A percentile compares a stretch with the other conserved stretches of the same genome.
Conservation (phyloP, 2,113 vertebrate species). For the Nematolebias whitei region DNA sequence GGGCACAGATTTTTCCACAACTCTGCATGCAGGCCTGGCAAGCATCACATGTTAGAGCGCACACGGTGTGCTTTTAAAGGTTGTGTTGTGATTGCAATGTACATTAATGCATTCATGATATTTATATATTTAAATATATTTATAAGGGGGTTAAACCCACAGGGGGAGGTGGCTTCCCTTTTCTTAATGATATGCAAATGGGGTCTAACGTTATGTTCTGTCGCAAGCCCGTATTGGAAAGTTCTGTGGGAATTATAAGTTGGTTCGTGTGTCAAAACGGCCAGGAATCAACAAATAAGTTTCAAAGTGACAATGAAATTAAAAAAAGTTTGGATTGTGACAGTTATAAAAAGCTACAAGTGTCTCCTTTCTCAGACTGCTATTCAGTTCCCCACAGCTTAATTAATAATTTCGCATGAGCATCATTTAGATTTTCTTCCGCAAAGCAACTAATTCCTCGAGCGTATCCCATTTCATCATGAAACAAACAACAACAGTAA, state of each 20-base stretch:
- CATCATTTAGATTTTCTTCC: slow-evolving; percentile 23
- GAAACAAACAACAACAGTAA: slow-evolving; percentile 77
- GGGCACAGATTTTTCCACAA: slow-evolving; percentile 18
- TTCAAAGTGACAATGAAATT: background rate
- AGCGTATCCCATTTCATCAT: slow-evolving; percentile 53
- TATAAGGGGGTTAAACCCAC: slow-evolving; percentile 80
- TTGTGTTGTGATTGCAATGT: slow-evolving; percentile 57
- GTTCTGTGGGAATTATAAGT: slow-evolving; percentile 53
- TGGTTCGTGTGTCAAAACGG: slow-evolving; percentile 13
- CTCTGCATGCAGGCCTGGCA: slow-evolving; percentile 44
- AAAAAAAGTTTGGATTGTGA: background rate
- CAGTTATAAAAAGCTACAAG: no score
- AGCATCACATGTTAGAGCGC: no score
- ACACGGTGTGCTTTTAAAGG: slow-evolving; percentile 54
- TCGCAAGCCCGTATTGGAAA: slow-evolving; percentile 63
- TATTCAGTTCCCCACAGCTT: slow-evolving; percentile 16
- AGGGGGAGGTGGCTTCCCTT: slow-evolving; percentile 68
- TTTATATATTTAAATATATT: slow-evolving; percentile 87
- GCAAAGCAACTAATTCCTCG: slow-evolving; percentile 46
- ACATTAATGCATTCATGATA: slow-evolving; percentile 84
- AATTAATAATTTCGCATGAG: slow-evolving; percentile 3
- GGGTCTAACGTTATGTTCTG: slow-evolving; percentile 76
- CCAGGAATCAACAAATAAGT: background rate
- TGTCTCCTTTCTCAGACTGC: slow-evolving; percentile 2
- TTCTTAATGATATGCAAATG: slow-evolving; percentile 84